These are phyloP conservation scores for Coracopsis vasa DNA, from an alignment of 2,113 vertebrate genomes.

Conservation along the genomic window DNA sequence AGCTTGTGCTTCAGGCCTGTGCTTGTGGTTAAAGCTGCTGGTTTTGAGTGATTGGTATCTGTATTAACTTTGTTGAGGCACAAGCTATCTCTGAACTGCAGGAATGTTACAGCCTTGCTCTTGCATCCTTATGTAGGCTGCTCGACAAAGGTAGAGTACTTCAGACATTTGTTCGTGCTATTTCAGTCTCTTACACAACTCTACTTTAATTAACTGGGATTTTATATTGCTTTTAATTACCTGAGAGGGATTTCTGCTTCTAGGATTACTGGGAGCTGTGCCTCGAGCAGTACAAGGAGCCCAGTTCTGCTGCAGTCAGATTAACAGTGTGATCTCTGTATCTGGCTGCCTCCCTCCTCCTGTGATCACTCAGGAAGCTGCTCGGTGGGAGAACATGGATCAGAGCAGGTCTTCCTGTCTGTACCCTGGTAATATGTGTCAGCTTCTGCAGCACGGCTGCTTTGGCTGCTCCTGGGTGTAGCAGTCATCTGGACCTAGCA, in stretches of 20 bases:
- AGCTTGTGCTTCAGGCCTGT: fast-evolving
- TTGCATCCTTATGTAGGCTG: background rate
- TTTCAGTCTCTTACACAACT: background rate
- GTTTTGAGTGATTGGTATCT: background rate
- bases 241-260: background rate
- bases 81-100: background rate
- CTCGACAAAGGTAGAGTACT: background rate
- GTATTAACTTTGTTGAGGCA: background rate
- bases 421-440: fast-evolving
- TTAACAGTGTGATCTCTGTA: background rate
- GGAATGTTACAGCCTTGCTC: background rate
- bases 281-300: background rate
- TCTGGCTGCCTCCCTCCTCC: background rate
- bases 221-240: constrained; percentile 3
- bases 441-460: background rate
- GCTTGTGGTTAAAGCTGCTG: background rate
- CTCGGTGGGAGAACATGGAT: fast-evolving
- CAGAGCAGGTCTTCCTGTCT: background rate
- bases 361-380: background rate
- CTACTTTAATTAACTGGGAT: background rate
- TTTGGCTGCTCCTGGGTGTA: background rate
- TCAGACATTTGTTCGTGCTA: background rate
- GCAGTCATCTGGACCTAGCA: background rate
- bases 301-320: background rate
- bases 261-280: background rate